Evolutionary conservation across 1,140 invertebrate species (phyloP).

Genomic region (Reticulitermes speratus): DNA sequence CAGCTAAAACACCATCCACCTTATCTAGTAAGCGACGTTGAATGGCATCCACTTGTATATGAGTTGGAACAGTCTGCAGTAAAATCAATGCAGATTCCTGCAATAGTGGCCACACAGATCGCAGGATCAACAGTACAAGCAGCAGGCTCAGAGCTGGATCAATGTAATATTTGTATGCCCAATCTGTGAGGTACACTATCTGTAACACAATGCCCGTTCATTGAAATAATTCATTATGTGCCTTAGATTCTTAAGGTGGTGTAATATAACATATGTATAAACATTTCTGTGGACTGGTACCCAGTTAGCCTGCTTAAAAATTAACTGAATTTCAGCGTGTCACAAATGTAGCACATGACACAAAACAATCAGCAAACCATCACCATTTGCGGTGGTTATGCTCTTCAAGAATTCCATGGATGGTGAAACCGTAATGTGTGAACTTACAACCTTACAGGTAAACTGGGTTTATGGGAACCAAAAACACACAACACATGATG

Average conservation of each 20-base stretch:
- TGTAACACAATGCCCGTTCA: not conserved
- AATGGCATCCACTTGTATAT: constrained; percentile 88
- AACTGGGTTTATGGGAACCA: too few relatives aligned
- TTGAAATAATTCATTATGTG: not conserved
- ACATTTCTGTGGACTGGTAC: not conserved
- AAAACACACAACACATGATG: too few relatives aligned
- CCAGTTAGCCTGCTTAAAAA: not conserved
- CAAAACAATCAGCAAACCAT: too few relatives aligned
- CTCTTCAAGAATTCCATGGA: too few relatives aligned
- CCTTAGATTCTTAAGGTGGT: not conserved
- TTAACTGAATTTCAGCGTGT: too few relatives aligned
- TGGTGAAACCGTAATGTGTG: too few relatives aligned
- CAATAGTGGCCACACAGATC: constrained; percentile 82
- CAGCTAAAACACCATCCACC: constrained; percentile 86
- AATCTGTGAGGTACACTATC: constrained; percentile 33
- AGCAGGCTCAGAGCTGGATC: constrained; percentile 90
- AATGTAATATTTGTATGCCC: constrained; percentile 70
- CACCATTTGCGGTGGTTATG: too few relatives aligned
- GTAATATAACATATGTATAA: not conserved
- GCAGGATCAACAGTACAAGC: constrained; percentile 75
- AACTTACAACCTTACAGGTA: too few relatives aligned
- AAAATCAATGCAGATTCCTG: constrained; percentile 86
- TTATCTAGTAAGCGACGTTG: constrained; percentile 79
- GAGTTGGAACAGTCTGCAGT: constrained; percentile 88
- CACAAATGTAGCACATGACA: too few relatives aligned